phyloP scores from a whole-genome alignment of 2,888 invertebrate genomes.

The Stenodera caucasica region DNA sequence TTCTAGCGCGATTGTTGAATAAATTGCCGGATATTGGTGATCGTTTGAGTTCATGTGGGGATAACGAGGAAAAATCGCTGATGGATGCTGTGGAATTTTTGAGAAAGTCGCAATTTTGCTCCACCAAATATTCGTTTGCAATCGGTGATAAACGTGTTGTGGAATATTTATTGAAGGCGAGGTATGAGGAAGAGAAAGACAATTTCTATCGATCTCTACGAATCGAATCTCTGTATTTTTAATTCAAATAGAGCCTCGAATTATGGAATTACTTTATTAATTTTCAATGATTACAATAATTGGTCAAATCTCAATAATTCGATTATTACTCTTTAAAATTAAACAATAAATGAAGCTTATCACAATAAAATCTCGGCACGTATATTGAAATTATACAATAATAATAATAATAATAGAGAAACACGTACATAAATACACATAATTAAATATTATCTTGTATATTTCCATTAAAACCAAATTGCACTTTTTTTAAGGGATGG shows the following conservation, averaged over 20 bases:
- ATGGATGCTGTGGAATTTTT: conserved; percentile 49
- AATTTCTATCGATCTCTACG: conserved; percentile 58
- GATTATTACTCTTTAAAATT: background rate
- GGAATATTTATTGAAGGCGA: conserved; percentile 58
- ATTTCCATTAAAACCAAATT: conserved; percentile 19
- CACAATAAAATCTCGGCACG: conserved; percentile 24
- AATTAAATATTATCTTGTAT: conserved; percentile 4
- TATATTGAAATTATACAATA: conserved; percentile 13
- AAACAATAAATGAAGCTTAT: conserved; percentile 17
- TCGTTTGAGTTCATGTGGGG: conserved; percentile 7
- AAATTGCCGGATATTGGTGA: conserved; percentile 50
- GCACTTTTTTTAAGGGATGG: conserved; percentile 10
- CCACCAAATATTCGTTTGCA: conserved; percentile 54
- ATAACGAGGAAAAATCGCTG: conserved; percentile 17
- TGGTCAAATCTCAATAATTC: background rate
- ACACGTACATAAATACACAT: background rate
- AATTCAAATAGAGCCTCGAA: too few relatives aligned
- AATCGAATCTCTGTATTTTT: conserved; percentile 42
- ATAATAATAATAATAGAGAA: conserved; percentile 6
- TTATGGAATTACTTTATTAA: background rate
- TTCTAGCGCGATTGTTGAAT: conserved; percentile 54
- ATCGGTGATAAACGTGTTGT: conserved; percentile 53
- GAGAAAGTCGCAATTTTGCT: conserved; percentile 53
- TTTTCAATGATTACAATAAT: background rate
- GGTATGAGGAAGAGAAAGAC: conserved; percentile 58